These are phyloP conservation scores for Agriopis marginaria DNA, from an alignment of 2,888 invertebrate genomes.

Conservation along the genomic window DNA sequence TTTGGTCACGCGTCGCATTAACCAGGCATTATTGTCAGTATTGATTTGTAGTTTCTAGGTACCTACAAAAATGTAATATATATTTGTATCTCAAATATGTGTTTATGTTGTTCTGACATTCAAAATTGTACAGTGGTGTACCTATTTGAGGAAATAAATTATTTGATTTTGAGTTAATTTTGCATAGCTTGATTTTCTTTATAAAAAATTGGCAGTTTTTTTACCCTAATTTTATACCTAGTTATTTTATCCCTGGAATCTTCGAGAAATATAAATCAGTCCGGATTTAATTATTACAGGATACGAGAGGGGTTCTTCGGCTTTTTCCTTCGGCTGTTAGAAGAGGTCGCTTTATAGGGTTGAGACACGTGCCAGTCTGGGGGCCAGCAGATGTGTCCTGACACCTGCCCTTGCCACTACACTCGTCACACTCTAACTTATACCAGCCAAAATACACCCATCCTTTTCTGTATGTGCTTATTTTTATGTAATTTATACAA, in stretches of 20 bases:
- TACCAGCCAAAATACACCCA: conserved; percentile 60
- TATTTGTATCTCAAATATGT: too few relatives aligned
- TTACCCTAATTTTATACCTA: conserved; percentile 4
- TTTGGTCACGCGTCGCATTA: too few relatives aligned
- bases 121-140: too few relatives aligned
- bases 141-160: too few relatives aligned
- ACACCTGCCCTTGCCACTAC: conserved; percentile 83
- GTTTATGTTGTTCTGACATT: too few relatives aligned
- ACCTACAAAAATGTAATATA: too few relatives aligned
- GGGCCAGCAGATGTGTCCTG: conserved; percentile 81
- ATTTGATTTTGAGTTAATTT: neutral
- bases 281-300: conserved; percentile 59
- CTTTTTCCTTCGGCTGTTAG: conserved; percentile 69
- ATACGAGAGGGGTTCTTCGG: conserved; percentile 65
- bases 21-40: too few relatives aligned
- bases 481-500: conserved; percentile 86
- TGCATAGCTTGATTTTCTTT: neutral
- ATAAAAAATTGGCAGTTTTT: neutral
- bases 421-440: conserved; percentile 73
- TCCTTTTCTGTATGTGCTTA: conserved; percentile 78
- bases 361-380: conserved; percentile 80
- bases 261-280: conserved; percentile 45
- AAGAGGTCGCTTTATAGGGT: conserved; percentile 78
- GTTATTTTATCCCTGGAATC: conserved; percentile 15
- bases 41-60: too few relatives aligned